Percentiles rank a stretch among this genome's conserved stretches.
These are phyloP conservation scores for Leucophenga maculata DNA, from an alignment of 2,888 invertebrate species.

Conservation along the genomic window DNA sequence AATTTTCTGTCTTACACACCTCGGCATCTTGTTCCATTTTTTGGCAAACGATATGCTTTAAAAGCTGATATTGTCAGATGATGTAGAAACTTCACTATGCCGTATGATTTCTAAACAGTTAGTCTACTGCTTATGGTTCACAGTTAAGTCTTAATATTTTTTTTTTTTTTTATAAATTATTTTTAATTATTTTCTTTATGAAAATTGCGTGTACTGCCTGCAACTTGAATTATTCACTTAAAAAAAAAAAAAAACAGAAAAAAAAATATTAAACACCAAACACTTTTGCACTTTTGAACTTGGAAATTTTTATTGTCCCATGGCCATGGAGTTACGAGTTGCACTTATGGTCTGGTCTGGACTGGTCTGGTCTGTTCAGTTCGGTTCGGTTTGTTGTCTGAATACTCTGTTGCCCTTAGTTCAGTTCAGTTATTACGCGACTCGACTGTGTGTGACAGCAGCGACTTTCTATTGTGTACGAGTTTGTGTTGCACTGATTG, in stretches of 20 bases:
- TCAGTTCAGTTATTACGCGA: slow-evolving; percentile 4
- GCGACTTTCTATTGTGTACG: slow-evolving; percentile 25
- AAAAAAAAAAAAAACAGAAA: slow-evolving; percentile 21
- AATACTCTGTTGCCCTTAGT: slow-evolving; percentile 35
- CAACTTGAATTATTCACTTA: background rate
- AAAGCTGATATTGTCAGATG: no score
- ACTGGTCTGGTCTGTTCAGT: slow-evolving; percentile 34
- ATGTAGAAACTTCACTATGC: no score
- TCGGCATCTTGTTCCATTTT: slow-evolving; percentile 52
- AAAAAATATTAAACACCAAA: background rate
- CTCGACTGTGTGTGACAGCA: slow-evolving; percentile 25
- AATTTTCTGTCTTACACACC: slow-evolving; percentile 55
- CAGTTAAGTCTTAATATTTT: no score
- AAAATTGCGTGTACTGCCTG: background rate
- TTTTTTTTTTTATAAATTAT: slow-evolving; percentile 38
- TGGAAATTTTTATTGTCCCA: background rate
- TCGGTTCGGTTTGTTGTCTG: background rate
- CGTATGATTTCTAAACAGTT: no score
- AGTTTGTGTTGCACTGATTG: background rate
- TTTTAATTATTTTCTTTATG: background rate
- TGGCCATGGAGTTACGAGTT: slow-evolving; percentile 18
- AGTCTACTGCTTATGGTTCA: no score
- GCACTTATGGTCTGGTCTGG: background rate
- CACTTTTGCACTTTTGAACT: slow-evolving; percentile 33
- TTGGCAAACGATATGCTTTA: slow-evolving; percentile 31